These are phyloP conservation scores for Anableps anableps DNA, from an alignment of 2,797 vertebrate genomes.

Conservation along the genomic window DNA sequence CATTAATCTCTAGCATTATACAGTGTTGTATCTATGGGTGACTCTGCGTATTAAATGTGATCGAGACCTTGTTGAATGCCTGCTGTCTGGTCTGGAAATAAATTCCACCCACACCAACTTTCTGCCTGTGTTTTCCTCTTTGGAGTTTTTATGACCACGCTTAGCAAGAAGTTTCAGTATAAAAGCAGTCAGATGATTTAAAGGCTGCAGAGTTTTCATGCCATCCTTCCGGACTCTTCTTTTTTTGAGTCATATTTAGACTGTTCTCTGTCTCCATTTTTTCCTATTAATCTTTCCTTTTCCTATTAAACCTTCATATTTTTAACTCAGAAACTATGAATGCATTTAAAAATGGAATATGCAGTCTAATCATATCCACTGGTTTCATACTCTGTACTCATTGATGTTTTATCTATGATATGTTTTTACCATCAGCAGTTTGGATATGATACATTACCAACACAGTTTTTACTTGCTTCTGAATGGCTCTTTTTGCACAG, in stretches of 20 bases:
- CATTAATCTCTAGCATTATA: slow-evolving; percentile 35
- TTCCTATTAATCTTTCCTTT: background rate
- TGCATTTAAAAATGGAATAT: background rate
- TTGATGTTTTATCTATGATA: background rate
- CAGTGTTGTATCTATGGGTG: slow-evolving; percentile 34
- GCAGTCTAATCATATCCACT: background rate
- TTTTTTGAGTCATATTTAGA: background rate
- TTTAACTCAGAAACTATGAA: background rate
- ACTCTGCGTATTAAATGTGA: slow-evolving; percentile 51
- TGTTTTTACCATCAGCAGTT: background rate
- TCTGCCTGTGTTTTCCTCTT: slow-evolving; percentile 27
- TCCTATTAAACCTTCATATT: background rate
- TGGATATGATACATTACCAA: background rate
- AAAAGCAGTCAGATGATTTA: slow-evolving; percentile 21
- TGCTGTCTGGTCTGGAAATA: slow-evolving; percentile 58
- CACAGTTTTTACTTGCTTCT: background rate
- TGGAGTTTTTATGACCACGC: slow-evolving; percentile 21
- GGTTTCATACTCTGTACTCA: background rate
- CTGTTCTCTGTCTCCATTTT: background rate
- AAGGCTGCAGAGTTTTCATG: slow-evolving; percentile 11
- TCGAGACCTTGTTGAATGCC: slow-evolving; percentile 56
- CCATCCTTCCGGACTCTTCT: background rate
- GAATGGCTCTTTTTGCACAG: background rate
- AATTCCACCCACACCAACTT: slow-evolving; percentile 45
- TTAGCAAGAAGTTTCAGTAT: slow-evolving; percentile 19